Percentiles rank a stretch among this genome's conserved stretches.
Evolutionary conservation across 1,140 invertebrate species (phyloP).

Genomic region (Agrypnia vestita): DNA sequence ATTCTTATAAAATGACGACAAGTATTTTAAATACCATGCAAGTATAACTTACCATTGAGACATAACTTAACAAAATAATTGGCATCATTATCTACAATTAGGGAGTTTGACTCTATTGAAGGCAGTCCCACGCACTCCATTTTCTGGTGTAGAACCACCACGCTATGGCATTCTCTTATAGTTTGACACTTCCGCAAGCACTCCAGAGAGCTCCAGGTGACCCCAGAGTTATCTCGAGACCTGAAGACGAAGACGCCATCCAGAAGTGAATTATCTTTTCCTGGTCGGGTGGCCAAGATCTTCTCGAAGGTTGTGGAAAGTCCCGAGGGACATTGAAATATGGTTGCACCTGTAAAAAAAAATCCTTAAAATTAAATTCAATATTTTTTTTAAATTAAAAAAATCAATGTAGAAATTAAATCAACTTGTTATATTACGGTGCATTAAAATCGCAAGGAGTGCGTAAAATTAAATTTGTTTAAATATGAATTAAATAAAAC

Average conservation of each 20-base stretch:
- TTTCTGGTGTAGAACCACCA: conserved; percentile 42
- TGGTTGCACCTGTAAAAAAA: conserved; percentile 45
- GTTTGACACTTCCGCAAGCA: conserved; percentile 63
- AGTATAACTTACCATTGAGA: conserved; percentile 63
- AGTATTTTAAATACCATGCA: background rate
- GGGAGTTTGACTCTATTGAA: conserved; percentile 54
- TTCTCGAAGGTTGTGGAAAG: conserved; percentile 54
- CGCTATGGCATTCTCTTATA: conserved; percentile 42
- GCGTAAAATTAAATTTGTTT: too few species aligned
- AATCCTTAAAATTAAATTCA: too few species aligned
- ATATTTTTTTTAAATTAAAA: too few species aligned
- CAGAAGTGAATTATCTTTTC: background rate
- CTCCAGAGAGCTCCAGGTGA: conserved; percentile 63
- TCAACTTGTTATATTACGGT: too few species aligned
- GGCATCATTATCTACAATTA: conserved; percentile 66
- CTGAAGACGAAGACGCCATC: conserved; percentile 48
- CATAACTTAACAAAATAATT: conserved; percentile 70
- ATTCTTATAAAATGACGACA: too few species aligned
- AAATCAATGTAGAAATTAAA: too few species aligned
- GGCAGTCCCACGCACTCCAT: conserved; percentile 61
- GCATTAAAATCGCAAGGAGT: too few species aligned
- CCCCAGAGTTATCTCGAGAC: conserved; percentile 34
- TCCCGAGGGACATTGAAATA: conserved; percentile 43
- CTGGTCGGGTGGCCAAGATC: conserved; percentile 40
- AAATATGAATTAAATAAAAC: too few species aligned